Evolutionary conservation across 35 echinoderm and acorn worm species (phyloP), one percentile per base, ranked within the genome.

Genomic region (Ptychodera flava): DNA sequence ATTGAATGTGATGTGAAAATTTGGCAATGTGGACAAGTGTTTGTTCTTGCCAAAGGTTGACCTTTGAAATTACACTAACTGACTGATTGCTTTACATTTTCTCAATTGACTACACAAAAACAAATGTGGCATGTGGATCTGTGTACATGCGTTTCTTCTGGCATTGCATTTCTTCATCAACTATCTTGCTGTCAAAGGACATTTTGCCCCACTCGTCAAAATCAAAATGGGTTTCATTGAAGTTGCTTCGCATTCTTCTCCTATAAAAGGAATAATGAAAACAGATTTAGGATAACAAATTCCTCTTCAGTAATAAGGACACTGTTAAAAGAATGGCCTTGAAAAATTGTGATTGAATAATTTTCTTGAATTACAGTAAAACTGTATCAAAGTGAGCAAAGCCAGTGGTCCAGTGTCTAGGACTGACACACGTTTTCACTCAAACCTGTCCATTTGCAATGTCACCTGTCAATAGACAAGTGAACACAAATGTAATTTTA

Each of bases 191-290:
- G 33, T 92, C 87, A 37, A 76, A 79, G 27, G 38, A 16, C 16
- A 85, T 79, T 15, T 35, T 37, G 28, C 86, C 76, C 87, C 87
- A 89, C 79, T 89, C 36, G 29, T 89, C 79, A 78, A 98, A 94
- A 75, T 98, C 88, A 86, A 90, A 98, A 78, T 98, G 92, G 33
- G 76, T 38, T 45, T 94, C 88, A 79, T 98, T 94, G 53, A 94
- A 94, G 22, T 78, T 77, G 16, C 90, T 87, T 33, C 93, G 82
- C 95, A 98, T 98, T 75, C 95, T 85, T 22, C 95, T 84, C 45
- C 95, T 97, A 87, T 34, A 85, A 84, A 22, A 6, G 45, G 6
- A 78, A 91, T 28, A 29, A 88, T 35, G 36, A 78, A 81, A 87
- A 31, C 32, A 16, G 2, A 77, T 15, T 15, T 15, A 77, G 75